Conservation (phyloP, 2,888 invertebrate species). For the Dryomyza anilis region DNA sequence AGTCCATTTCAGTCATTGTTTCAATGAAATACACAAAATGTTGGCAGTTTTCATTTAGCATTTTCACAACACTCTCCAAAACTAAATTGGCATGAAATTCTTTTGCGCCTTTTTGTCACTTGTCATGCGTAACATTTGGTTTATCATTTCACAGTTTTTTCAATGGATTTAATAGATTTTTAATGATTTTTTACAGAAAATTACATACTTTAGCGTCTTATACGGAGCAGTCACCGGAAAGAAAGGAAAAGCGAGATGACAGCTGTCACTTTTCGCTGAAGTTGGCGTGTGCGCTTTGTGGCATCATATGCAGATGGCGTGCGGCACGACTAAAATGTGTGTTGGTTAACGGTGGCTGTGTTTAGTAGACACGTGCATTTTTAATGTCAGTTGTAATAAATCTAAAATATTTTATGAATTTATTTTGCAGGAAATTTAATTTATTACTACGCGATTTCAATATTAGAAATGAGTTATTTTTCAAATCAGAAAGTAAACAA, state of each 20-base stretch:
- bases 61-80: not conserved
- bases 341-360: not conserved
- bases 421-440: too few relatives aligned
- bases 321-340: not conserved
- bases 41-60: not conserved
- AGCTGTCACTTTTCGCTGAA: slow-evolving; percentile 35
- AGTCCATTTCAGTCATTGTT: not conserved
- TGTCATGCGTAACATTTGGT: slow-evolving; percentile 12
- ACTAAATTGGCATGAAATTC: not conserved
- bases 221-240: slow-evolving; percentile 59
- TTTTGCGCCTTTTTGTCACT: not conserved
- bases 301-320: not conserved
- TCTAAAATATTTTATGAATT: too few relatives aligned
- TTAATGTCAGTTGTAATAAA: too few relatives aligned
- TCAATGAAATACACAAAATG: not conserved
- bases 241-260: slow-evolving; percentile 53
- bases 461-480: too few relatives aligned
- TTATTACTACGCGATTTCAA: too few relatives aligned
- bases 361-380: not conserved
- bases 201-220: slow-evolving; percentile 59
- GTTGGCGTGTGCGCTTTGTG: not conserved
- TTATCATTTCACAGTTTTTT: slow-evolving; percentile 28
- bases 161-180: slow-evolving; percentile 44
- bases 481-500: too few relatives aligned
- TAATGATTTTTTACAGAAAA: slow-evolving; percentile 44